Conservation (phyloP, 2,888 invertebrate species). For the Octodonta nipae region DNA sequence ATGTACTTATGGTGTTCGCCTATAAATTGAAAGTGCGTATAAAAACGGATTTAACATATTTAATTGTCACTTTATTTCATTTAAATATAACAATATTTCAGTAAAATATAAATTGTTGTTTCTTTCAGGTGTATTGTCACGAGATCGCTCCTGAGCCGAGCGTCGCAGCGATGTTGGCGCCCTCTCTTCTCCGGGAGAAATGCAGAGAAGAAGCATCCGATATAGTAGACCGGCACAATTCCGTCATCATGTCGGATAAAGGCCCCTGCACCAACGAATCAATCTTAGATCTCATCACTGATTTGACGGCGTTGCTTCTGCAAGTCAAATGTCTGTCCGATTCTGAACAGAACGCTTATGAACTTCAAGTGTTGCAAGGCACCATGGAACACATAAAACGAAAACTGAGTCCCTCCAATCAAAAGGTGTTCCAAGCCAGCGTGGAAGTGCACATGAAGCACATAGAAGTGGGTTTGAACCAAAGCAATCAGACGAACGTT, state of each 20-base stretch:
- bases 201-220: slow-evolving; percentile 73
- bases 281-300: slow-evolving; percentile 67
- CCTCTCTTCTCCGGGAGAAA: slow-evolving; percentile 74
- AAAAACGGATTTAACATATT: too few species aligned
- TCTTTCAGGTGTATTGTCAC: slow-evolving; percentile 69
- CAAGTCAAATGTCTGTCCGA: slow-evolving; percentile 71
- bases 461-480: slow-evolving; percentile 61
- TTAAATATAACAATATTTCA: too few species aligned
- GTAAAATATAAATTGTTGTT: slow-evolving; percentile 32
- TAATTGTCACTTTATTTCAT: too few species aligned
- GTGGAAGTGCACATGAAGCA: slow-evolving; percentile 87
- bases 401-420: slow-evolving; percentile 61
- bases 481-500: slow-evolving; percentile 16
- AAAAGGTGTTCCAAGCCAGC: slow-evolving; percentile 67
- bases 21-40: too few species aligned
- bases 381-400: slow-evolving; percentile 81
- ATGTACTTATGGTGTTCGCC: too few species aligned
- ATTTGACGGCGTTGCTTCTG: slow-evolving; percentile 77
- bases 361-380: slow-evolving; percentile 73
- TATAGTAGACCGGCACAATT: slow-evolving; percentile 62
- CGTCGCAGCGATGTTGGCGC: slow-evolving; percentile 74
- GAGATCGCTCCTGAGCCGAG: slow-evolving; percentile 81
- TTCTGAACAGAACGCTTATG: slow-evolving; percentile 78
- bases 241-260: slow-evolving; percentile 44
- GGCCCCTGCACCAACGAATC: slow-evolving; percentile 39